These are phyloP conservation scores for Scalopus aquaticus DNA, from an alignment of 2,113 vertebrate genomes.

Conservation along the genomic window DNA sequence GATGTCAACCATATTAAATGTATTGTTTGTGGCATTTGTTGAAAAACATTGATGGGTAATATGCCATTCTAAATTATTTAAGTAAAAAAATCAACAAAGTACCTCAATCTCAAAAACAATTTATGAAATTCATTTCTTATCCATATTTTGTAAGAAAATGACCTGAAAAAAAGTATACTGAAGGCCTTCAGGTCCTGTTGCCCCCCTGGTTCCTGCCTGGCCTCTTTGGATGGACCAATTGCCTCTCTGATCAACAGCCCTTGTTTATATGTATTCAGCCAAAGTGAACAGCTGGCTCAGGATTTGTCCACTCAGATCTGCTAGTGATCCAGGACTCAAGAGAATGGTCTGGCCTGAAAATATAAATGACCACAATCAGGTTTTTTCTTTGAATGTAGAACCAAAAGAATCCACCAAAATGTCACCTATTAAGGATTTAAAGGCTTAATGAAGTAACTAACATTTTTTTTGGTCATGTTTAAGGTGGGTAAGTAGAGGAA, in stretches of 20 bases:
- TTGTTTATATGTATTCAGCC: background rate
- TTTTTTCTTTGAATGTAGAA: background rate
- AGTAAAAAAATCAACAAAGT: slow-evolving; percentile 13
- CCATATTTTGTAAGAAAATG: background rate
- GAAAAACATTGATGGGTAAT: background rate
- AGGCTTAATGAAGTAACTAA: background rate
- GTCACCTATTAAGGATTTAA: background rate
- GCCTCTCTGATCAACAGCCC: background rate
- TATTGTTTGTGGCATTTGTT: slow-evolving; percentile 7
- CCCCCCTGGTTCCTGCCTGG: background rate
- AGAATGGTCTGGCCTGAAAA: background rate
- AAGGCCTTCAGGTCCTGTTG: background rate
- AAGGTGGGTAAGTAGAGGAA: background rate
- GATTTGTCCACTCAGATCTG: background rate
- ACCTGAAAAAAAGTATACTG: background rate
- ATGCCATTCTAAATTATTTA: background rate
- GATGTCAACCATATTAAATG: background rate
- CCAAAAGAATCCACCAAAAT: background rate
- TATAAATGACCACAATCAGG: background rate
- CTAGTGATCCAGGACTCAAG: background rate
- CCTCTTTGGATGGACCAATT: background rate
- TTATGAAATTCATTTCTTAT: background rate
- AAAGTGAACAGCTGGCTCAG: background rate
- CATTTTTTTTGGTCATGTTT: background rate
- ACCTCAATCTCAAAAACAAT: background rate